Percentiles rank a stretch among this genome's conserved stretches.
These are phyloP conservation scores for Chrysolophus pictus DNA, from an alignment of 2,797 vertebrate genomes.

Conservation along the genomic window DNA sequence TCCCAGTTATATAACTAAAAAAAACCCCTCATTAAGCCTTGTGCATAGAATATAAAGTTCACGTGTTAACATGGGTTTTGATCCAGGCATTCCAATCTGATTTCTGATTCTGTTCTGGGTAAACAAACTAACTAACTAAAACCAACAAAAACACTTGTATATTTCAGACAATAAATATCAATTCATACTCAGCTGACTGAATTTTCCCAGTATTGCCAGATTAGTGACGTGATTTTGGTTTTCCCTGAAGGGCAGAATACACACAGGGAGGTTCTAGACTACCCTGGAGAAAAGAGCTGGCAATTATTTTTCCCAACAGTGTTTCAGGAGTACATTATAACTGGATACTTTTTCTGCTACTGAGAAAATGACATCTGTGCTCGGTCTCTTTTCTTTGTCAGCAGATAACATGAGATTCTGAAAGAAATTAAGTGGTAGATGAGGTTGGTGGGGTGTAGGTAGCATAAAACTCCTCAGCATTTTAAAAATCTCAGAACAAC, in stretches of 20 bases:
- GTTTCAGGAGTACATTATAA: background rate
- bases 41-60: background rate
- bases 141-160: background rate
- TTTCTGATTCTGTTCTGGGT: background rate
- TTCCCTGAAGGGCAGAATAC: background rate
- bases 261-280: background rate
- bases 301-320: background rate
- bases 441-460: background rate
- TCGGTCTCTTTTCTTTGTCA: background rate
- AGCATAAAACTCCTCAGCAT: background rate
- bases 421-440: background rate
- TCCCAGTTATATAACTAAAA: background rate
- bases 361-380: background rate
- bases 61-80: background rate
- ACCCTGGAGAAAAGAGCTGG: background rate
- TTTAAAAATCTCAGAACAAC: background rate
- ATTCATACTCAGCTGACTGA: background rate
- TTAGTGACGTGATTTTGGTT: background rate
- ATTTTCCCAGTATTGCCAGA: background rate
- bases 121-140: accelerated
- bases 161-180: background rate
- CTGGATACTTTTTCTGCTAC: background rate
- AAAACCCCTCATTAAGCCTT: background rate
- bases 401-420: background rate
- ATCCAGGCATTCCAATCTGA: background rate